Percentiles rank a stretch among this genome's conserved stretches.
Conservation (phyloP, 2,888 invertebrate species). For the Deilephila porcellus region DNA sequence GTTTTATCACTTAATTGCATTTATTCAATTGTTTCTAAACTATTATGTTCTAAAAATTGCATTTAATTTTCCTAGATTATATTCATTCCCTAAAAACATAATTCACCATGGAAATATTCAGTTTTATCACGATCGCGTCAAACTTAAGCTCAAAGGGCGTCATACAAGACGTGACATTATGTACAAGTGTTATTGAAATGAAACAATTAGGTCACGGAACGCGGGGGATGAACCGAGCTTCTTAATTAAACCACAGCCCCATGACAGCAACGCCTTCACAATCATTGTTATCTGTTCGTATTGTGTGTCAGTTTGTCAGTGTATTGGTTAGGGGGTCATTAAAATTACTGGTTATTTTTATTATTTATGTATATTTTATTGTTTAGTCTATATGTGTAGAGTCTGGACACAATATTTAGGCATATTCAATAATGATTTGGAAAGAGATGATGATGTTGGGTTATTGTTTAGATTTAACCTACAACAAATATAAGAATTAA, state of each 20-base stretch:
- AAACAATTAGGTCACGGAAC: slow-evolving; percentile 44
- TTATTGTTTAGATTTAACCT: too few relatives aligned
- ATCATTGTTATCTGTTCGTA: slow-evolving; percentile 57
- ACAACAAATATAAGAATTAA: too few relatives aligned
- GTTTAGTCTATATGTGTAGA: background rate
- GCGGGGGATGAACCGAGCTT: slow-evolving; percentile 60
- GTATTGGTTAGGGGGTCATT: background rate
- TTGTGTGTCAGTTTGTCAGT: slow-evolving; percentile 24
- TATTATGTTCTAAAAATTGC: too few relatives aligned
- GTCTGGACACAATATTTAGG: too few relatives aligned
- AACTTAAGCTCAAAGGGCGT: slow-evolving; percentile 10
- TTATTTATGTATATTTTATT: background rate
- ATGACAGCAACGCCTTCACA: slow-evolving; percentile 70
- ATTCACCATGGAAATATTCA: background rate
- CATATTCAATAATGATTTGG: too few relatives aligned
- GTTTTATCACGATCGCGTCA: slow-evolving; percentile 31
- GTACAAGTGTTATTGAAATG: slow-evolving; percentile 37
- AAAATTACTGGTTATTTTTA: background rate
- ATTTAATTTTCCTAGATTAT: too few relatives aligned
- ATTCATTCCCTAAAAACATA: background rate
- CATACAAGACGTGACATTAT: slow-evolving; percentile 5
- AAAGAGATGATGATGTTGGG: too few relatives aligned
- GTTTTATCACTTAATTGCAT: too few relatives aligned
- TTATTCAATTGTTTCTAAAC: too few relatives aligned
- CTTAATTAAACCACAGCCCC: slow-evolving; percentile 72